These are phyloP conservation scores for Herpailurus yagouaroundi DNA, from an alignment of 2,113 vertebrate species.

Conservation along the genomic window DNA sequence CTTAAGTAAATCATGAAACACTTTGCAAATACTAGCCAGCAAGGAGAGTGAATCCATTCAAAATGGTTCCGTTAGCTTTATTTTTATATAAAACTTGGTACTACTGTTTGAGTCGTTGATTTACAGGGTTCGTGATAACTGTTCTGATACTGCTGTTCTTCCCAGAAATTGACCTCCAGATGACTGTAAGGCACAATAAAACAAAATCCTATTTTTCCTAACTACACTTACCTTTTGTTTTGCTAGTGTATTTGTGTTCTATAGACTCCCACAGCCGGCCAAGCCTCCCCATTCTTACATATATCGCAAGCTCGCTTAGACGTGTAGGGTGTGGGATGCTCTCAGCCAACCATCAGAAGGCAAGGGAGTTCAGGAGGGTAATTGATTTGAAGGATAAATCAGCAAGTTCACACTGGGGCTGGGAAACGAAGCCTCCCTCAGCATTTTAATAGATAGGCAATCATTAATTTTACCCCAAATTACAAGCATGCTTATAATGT, in stretches of 20 bases:
- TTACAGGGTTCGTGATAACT: neutral
- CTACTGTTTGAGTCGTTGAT: neutral
- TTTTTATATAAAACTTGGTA: neutral
- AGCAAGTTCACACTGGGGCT: slow-evolving; percentile 78
- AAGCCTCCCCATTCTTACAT: neutral
- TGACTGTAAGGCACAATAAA: neutral
- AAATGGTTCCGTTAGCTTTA: neutral
- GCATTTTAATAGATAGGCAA: slow-evolving; percentile 80
- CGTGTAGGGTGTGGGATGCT: slow-evolving; percentile 42
- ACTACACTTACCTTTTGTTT: neutral
- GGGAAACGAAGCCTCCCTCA: slow-evolving; percentile 79
- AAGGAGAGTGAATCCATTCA: neutral
- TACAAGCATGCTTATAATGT: slow-evolving; percentile 81
- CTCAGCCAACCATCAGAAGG: slow-evolving; percentile 64
- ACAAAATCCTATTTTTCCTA: neutral
- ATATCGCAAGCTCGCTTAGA: neutral
- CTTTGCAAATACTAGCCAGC: neutral
- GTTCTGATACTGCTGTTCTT: neutral
- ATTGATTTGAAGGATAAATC: slow-evolving; percentile 84
- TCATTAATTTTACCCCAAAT: slow-evolving; percentile 85
- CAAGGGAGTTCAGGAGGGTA: slow-evolving; percentile 80
- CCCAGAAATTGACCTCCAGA: neutral
- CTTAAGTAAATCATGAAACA: neutral
- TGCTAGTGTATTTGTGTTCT: neutral
- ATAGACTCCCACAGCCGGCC: neutral